A percentile compares a stretch with the other conserved stretches of the same genome.
Evolutionary conservation across 2,888 invertebrate species (phyloP).

Genomic region (Aelia acuminata): DNA sequence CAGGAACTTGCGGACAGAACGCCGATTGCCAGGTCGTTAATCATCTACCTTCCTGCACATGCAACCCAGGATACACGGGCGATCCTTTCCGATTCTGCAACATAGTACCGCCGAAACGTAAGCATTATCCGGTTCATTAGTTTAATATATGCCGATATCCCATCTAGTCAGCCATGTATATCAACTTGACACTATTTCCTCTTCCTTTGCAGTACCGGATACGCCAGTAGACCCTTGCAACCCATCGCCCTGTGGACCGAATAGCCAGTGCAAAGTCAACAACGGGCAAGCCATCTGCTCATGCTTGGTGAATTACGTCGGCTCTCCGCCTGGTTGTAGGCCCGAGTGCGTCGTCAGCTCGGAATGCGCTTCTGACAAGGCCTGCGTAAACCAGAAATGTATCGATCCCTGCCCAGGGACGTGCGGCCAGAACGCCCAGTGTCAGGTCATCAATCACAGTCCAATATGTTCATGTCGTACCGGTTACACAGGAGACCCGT

Average conservation of each 20-base stretch:
- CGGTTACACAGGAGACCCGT: conserved; percentile 78
- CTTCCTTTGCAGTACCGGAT: conserved; percentile 43
- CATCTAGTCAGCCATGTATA: not conserved
- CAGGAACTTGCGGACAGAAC: conserved; percentile 80
- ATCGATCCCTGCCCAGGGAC: conserved; percentile 80
- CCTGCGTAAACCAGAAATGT: conserved; percentile 80
- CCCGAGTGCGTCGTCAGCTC: conserved; percentile 79
- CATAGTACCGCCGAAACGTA: conserved; percentile 22
- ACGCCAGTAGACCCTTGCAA: conserved; percentile 73
- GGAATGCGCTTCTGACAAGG: conserved; percentile 79
- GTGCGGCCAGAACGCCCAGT: conserved; percentile 81
- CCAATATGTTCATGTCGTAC: conserved; percentile 79
- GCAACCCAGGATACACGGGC: conserved; percentile 77
- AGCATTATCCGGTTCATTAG: not conserved
- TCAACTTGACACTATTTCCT: not conserved
- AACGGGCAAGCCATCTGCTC: conserved; percentile 78
- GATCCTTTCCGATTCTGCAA: conserved; percentile 80
- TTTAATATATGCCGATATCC: not conserved
- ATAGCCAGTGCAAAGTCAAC: conserved; percentile 79
- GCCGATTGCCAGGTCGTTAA: conserved; percentile 82
- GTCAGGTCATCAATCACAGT: conserved; percentile 80
- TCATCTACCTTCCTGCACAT: conserved; percentile 83
- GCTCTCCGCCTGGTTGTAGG: conserved; percentile 80
- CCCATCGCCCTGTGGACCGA: conserved; percentile 79
- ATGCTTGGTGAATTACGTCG: conserved; percentile 78